These are phyloP conservation scores for Nasonovia ribisnigri DNA, from an alignment of 2,888 invertebrate genomes.

Conservation along the genomic window DNA sequence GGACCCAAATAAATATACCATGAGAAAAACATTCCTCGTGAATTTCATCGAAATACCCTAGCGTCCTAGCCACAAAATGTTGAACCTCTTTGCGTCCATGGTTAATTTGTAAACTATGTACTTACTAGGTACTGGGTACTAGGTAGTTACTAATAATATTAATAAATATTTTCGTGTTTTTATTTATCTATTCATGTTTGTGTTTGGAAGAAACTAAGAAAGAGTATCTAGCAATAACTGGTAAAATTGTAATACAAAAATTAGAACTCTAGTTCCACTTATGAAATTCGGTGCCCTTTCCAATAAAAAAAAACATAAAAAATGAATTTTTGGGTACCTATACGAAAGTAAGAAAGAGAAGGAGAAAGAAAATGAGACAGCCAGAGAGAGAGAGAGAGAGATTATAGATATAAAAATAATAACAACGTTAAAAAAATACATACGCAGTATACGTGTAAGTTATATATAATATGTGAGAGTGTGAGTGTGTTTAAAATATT, in stretches of 20 bases:
- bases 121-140: too few relatives aligned
- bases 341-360: neutral
- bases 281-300: neutral
- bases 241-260: neutral
- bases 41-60: neutral
- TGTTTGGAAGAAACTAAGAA: neutral
- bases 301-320: neutral
- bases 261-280: neutral
- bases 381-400: neutral
- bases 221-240: neutral
- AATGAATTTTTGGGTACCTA: neutral
- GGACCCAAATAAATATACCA: neutral
- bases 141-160: neutral
- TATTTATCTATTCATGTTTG: neutral
- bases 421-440: neutral
- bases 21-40: neutral
- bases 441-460: neutral
- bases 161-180: neutral
- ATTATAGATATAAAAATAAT: neutral
- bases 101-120: neutral
- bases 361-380: neutral
- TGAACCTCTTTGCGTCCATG: neutral
- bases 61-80: neutral
- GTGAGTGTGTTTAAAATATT: neutral
- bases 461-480: neutral